Base-by-base conservation (phyloP, 1,140 invertebrate species). In the Akabosia matsudoensis region DNA sequence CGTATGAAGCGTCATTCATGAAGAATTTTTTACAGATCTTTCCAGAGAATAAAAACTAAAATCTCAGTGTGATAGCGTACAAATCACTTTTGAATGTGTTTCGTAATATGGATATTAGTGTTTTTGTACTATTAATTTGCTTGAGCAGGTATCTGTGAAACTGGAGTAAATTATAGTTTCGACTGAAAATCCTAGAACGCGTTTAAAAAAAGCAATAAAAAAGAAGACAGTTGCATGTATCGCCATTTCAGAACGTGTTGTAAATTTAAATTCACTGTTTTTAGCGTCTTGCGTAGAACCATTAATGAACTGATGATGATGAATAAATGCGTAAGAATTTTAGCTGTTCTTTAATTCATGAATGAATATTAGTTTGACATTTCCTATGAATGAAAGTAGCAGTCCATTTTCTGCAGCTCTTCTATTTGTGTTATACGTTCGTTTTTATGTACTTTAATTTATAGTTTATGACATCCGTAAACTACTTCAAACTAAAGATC, bases 91-190 rank as follows among this genome's bases (percentile, higher is more conserved):
- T n/a, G n/a, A n/a, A n/a, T n/a, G n/a, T n/a, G n/a, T n/a, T n/a
- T n/a, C n/a, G n/a, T n/a, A n/a, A n/a, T n/a, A n/a, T n/a, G n/a
- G n/a, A n/a, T n/a, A n/a, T n/a, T n/a, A n/a, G n/a, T n/a, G n/a
- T n/a, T n/a, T n/a, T n/a, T n/a, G n/a, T n/a, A n/a, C n/a, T n/a
- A n/a, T n/a, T n/a, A n/a, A n/a, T n/a, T n/a, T n/a, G n/a, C n/a
- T n/a, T n/a, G n/a, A n/a, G n/a, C n/a, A n/a, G n/a, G n/a, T 22
- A 61, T 14, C 54, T 4, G n/a, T 4, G 13, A 30, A 67, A 67
- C 61, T 67, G 61, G 61, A 67, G 61, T 30, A 67, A 67, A 67
- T 67, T 67, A 67, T 22, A 67, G 61, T 67, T 61, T 61, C 24
- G 14, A 7, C 24, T 61, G 3, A 7, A n/a, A 10, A 16, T 61